Evolutionary conservation across 2,888 invertebrate species (phyloP), one percentile per base, ranked within the genome.

Genomic region (Geophilus truncorum): DNA sequence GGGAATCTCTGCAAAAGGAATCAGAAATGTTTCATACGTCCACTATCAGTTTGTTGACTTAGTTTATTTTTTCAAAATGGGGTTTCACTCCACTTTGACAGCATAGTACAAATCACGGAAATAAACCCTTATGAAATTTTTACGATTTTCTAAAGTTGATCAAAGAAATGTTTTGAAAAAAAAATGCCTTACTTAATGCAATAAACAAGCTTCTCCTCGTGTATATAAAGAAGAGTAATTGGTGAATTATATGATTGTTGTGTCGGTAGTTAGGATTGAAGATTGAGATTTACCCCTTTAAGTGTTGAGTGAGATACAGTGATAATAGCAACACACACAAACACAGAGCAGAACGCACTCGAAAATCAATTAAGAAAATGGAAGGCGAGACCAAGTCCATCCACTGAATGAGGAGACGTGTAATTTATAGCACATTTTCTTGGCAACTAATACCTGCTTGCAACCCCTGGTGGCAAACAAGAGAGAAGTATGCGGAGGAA

Each of bases 31-130:
- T 23, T 28, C 70, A 70, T 25, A 28, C 15, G 70, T 70, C 70
- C 70, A 70, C 70, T 70, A 70, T 70, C 70, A 70, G 70, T 70
- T 70, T 70, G 70, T 70, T 70, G 70, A 70, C 70, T 70, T 70
- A 70, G 23, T 70, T 70, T 70, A 10, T 70, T 70, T 70, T 62
- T 70, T 70, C 25, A 28, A 70, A 70, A 23, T 25, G 28, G 70
- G 3, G 23, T 70, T 28, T 28, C 28, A 1, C 70, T 28, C 28
- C 25, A 28, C 3, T 70, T 70, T 70, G 70, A 70, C 70, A 70
- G 70, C 23, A 70, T 9, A n/a, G 70, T 28, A 70, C 70, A 70
- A 70, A 70, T 70, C 70, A 70, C 70, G 3, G 70, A 70, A 15
- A 70, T 25, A 70, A 70, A 10, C 10, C 28, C 25, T 1, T 25